Evolutionary conservation across 2,888 invertebrate species (phyloP).

Genomic region (Erynnis tages): DNA sequence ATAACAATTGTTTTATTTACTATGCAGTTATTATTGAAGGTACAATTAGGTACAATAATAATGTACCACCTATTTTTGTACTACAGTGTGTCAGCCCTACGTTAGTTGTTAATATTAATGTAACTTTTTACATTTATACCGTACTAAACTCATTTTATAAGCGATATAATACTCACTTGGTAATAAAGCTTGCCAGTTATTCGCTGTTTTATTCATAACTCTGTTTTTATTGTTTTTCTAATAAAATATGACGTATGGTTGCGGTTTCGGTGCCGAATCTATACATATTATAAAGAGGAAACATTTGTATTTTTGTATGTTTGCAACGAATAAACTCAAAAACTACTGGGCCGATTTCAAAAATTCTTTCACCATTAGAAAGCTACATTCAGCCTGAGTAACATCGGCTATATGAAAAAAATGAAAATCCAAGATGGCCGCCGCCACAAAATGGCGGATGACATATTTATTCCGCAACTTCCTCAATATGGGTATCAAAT

Average conservation of each 20-base stretch:
- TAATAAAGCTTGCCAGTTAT: slow-evolving; percentile 39
- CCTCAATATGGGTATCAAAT: no score
- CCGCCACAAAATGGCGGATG: no score
- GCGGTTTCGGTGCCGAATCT: neutral
- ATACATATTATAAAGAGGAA: slow-evolving; percentile 5
- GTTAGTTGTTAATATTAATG: slow-evolving; percentile 19
- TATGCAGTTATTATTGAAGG: no score
- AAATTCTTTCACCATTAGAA: no score
- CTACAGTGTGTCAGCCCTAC: neutral
- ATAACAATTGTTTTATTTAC: no score
- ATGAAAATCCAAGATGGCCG: no score
- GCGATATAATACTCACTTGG: slow-evolving; percentile 34
- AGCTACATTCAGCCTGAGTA: no score
- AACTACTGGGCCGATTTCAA: no score
- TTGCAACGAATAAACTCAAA: no score
- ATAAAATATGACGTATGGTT: slow-evolving; percentile 13
- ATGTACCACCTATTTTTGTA: slow-evolving; percentile 5
- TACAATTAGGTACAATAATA: no score
- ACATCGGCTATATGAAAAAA: no score
- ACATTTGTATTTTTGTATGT: neutral
- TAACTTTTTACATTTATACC: slow-evolving; percentile 30
- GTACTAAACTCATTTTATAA: slow-evolving; percentile 29
- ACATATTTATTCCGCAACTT: no score
- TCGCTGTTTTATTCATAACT: slow-evolving; percentile 21
- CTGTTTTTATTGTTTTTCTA: slow-evolving; percentile 24